Percentiles rank a stretch among this genome's conserved stretches.
phyloP scores from a whole-genome alignment of 2,888 invertebrate species.

The Neoitamus cyanurus region DNA sequence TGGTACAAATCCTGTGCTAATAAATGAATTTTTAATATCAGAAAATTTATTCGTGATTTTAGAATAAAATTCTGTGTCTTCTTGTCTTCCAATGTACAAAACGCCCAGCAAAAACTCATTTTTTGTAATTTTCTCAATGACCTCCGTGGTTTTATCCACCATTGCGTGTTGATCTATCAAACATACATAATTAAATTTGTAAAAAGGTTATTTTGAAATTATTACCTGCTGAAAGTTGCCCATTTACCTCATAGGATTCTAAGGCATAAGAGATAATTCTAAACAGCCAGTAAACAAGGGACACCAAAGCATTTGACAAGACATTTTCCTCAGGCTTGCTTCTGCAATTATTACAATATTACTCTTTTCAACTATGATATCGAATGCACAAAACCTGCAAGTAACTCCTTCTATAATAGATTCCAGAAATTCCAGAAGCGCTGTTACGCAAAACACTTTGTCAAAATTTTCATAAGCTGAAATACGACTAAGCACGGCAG shows the following conservation, averaged over 20 bases:
- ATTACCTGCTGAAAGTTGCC: conserved; percentile 55
- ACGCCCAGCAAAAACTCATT: conserved; percentile 84
- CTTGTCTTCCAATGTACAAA: conserved; percentile 84
- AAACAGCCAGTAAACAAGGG: conserved; percentile 83
- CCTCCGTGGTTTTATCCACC: conserved; percentile 75
- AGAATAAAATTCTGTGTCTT: conserved; percentile 76
- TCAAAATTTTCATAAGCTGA: conserved; percentile 89
- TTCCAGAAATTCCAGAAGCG: conserved; percentile 86
- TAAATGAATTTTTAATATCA: conserved; percentile 60
- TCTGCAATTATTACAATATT: conserved; percentile 61
- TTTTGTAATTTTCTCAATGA: conserved; percentile 75
- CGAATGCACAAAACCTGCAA: conserved; percentile 59
- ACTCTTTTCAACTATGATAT: not conserved
- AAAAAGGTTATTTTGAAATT: not conserved
- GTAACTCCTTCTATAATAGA: conserved; percentile 73
- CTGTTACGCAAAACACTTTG: conserved; percentile 88
- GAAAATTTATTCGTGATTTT: conserved; percentile 79
- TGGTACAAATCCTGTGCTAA: conserved; percentile 38
- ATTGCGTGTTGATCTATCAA: conserved; percentile 69
- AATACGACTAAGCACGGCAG: conserved; percentile 87
- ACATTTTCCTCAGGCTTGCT: conserved; percentile 90
- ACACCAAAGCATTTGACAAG: conserved; percentile 84
- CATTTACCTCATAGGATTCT: conserved; percentile 60
- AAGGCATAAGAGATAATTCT: conserved; percentile 72
- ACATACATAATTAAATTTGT: too few relatives aligned